Percentiles rank a stretch among this genome's conserved stretches.
phyloP scores from a whole-genome alignment of 2,113 vertebrate species.

The Leptobrachium ailaonicum region DNA sequence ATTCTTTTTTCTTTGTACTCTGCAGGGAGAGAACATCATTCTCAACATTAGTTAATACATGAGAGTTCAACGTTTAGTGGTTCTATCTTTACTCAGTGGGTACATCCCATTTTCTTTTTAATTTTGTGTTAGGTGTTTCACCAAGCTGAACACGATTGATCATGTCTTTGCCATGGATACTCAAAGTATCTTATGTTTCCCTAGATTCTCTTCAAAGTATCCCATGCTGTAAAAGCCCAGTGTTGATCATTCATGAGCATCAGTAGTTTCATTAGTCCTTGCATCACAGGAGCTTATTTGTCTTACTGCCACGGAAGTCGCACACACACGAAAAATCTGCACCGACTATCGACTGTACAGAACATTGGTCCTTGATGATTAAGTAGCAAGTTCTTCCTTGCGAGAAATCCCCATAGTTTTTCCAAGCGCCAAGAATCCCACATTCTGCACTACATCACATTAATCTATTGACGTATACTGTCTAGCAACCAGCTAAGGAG shows the following conservation, averaged over 20 bases:
- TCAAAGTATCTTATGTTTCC: neutral
- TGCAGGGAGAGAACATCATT: too few species aligned
- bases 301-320: neutral
- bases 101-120: too few species aligned
- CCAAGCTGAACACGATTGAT: too few species aligned
- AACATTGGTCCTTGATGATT: constrained; percentile 18
- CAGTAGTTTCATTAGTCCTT: neutral
- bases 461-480: constrained; percentile 36
- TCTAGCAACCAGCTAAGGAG: neutral
- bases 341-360: constrained; percentile 22
- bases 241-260: neutral
- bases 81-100: too few species aligned
- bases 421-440: constrained; percentile 3
- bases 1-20: too few species aligned
- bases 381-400: constrained; percentile 14
- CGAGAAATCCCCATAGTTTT: constrained; percentile 6
- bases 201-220: too few species aligned
- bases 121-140: too few species aligned
- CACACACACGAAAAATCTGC: neutral
- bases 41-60: too few species aligned
- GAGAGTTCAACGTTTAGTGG: too few species aligned
- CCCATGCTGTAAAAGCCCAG: too few species aligned
- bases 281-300: constrained; percentile 4
- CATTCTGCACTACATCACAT: constrained; percentile 10
- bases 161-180: too few species aligned